Conservation (phyloP, 2,888 invertebrate species). For the Chouioia cunea region DNA sequence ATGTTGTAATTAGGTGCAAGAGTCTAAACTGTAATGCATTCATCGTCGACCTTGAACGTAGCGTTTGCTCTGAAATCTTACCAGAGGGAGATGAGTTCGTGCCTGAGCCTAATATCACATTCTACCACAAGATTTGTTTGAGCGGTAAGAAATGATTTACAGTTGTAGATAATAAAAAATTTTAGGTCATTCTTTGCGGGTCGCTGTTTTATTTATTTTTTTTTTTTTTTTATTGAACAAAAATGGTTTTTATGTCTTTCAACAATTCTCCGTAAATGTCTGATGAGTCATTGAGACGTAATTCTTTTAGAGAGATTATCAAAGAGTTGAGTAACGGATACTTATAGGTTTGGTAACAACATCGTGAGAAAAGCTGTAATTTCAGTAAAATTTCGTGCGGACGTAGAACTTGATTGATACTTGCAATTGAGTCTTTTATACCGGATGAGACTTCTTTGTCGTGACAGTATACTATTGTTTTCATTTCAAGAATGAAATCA, state of each 20-base stretch:
- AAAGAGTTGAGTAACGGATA: too few relatives aligned
- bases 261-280: too few relatives aligned
- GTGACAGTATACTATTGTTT: too few relatives aligned
- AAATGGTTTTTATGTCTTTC: too few relatives aligned
- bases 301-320: not conserved
- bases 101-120: slow-evolving; percentile 73
- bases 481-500: not conserved
- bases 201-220: too few relatives aligned
- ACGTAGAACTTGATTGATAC: not conserved
- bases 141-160: slow-evolving; percentile 66
- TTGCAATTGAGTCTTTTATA: too few relatives aligned
- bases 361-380: not conserved
- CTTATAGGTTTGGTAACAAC: too few relatives aligned
- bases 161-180: too few relatives aligned
- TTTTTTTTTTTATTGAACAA: too few relatives aligned
- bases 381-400: not conserved
- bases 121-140: slow-evolving; percentile 77
- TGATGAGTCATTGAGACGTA: not conserved
- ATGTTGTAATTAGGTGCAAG: slow-evolving; percentile 54
- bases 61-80: slow-evolving; percentile 57
- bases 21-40: slow-evolving; percentile 61
- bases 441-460: too few relatives aligned
- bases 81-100: slow-evolving; percentile 60
- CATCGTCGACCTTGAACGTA: slow-evolving; percentile 59
- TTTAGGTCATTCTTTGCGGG: too few relatives aligned